A percentile compares a stretch with the other conserved stretches of the same genome.
Evolutionary conservation across 30 jellyfish, hydroid and myxozoan species (phyloP).

Genomic region (Mastigias papua): DNA sequence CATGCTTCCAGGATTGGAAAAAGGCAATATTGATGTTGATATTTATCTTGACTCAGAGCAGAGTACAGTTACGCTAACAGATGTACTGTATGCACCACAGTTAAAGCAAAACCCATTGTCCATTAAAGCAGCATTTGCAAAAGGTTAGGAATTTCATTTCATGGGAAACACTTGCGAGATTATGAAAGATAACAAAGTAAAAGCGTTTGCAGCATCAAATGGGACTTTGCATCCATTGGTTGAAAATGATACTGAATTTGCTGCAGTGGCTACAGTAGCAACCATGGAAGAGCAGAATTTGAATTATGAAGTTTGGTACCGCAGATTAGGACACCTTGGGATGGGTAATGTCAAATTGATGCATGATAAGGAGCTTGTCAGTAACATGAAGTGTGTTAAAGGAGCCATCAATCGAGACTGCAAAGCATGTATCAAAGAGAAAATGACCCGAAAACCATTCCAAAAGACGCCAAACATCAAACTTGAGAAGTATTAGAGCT

Average conservation of each 20-base stretch:
- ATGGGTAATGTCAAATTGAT: conserved; percentile 12
- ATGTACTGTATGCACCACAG: background rate
- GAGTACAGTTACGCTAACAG: background rate
- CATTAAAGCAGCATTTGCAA: background rate
- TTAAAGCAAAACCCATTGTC: background rate
- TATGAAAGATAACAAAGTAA: background rate
- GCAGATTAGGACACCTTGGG: conserved; percentile 33
- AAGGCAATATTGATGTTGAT: background rate
- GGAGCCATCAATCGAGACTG: conserved; percentile 6
- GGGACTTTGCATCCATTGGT: background rate
- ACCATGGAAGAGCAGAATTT: background rate
- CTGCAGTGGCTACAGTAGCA: background rate
- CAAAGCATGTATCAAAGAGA: conserved; percentile 11
- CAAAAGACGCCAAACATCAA: background rate
- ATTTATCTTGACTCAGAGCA: background rate
- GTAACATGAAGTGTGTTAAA: conserved; percentile 2
- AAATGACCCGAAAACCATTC: conserved; percentile 7
- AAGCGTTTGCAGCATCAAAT: background rate
- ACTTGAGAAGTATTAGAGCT: conserved; percentile 1
- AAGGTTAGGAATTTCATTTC: background rate
- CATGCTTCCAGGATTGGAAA: background rate
- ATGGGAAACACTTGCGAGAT: background rate
- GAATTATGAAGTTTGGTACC: conserved; percentile 34
- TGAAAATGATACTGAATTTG: background rate
- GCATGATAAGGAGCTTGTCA: conserved; percentile 10